phyloP scores from a whole-genome alignment of 2,113 vertebrate genomes.

The Plotosus lineatus region DNA sequence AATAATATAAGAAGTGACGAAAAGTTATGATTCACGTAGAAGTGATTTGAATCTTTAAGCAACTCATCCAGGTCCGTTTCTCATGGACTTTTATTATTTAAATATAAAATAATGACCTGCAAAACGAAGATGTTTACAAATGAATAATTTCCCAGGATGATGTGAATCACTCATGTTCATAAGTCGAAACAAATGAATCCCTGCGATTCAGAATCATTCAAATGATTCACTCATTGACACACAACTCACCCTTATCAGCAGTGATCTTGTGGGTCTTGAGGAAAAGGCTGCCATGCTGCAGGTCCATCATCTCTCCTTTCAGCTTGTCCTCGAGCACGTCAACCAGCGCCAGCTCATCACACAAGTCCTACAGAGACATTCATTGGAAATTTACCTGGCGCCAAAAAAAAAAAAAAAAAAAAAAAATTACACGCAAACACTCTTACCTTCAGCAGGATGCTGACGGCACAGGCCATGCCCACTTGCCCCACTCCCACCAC shows the following conservation, averaged over 20 bases:
- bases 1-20: too few species aligned
- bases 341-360: constrained; percentile 92
- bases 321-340: constrained; percentile 95
- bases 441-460: constrained; percentile 84
- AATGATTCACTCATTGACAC: neutral
- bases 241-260: constrained; percentile 84
- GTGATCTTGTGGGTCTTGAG: constrained; percentile 91
- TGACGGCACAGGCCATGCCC: constrained; percentile 93
- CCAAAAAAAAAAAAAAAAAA: too few species aligned
- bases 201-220: neutral
- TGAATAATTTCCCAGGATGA: neutral
- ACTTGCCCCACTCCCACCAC: constrained; percentile 93
- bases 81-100: neutral
- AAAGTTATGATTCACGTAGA: too few species aligned
- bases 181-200: neutral
- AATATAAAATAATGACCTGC: neutral
- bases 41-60: neutral
- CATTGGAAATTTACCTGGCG: neutral
- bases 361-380: constrained; percentile 75
- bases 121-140: neutral
- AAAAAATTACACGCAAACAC: too few species aligned
- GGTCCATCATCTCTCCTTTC: constrained; percentile 97
- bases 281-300: constrained; percentile 93
- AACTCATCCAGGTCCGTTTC: neutral
- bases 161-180: neutral